A percentile compares a stretch with the other conserved stretches of the same genome.
phyloP scores from a whole-genome alignment of 2,888 invertebrate genomes.

The Maniola hyperantus region DNA sequence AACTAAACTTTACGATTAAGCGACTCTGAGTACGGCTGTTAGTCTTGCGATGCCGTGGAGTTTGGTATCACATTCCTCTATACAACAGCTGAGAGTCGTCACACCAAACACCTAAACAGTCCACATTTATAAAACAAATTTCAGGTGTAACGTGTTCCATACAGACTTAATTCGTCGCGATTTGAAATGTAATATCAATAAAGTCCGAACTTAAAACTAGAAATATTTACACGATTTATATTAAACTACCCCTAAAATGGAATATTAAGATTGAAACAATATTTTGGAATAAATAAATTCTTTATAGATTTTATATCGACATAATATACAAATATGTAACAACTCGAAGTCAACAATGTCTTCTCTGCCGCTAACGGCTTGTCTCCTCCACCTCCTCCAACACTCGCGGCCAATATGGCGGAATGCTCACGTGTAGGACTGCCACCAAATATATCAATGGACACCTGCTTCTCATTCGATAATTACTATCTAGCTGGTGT shows the following conservation, averaged over 20 bases:
- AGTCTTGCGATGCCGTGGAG: too few relatives aligned
- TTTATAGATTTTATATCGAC: conserved; percentile 36
- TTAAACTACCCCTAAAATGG: conserved; percentile 35
- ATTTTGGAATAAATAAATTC: conserved; percentile 48
- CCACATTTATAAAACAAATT: conserved; percentile 3
- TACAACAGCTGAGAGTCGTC: not conserved
- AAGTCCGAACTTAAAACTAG: conserved; percentile 25
- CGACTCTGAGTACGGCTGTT: too few relatives aligned
- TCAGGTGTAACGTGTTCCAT: not conserved
- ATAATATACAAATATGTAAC: conserved; percentile 46
- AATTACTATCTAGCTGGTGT: conserved; percentile 1
- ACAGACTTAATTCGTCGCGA: not conserved
- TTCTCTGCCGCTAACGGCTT: not conserved
- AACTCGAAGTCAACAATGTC: conserved; percentile 24
- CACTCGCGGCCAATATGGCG: conserved; percentile 25
- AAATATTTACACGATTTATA: conserved; percentile 38
- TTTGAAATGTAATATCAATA: conserved; percentile 18
- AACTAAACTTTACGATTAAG: too few relatives aligned
- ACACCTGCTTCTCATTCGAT: not conserved
- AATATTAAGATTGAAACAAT: conserved; percentile 39
- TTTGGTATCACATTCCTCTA: not conserved
- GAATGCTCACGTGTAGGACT: conserved; percentile 1
- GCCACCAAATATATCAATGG: not conserved
- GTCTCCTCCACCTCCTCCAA: not conserved
- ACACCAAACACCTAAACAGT: conserved; percentile 1